phyloP scores from a whole-genome alignment of 2,888 invertebrate genomes.

The Yponomeuta cagnagella region DNA sequence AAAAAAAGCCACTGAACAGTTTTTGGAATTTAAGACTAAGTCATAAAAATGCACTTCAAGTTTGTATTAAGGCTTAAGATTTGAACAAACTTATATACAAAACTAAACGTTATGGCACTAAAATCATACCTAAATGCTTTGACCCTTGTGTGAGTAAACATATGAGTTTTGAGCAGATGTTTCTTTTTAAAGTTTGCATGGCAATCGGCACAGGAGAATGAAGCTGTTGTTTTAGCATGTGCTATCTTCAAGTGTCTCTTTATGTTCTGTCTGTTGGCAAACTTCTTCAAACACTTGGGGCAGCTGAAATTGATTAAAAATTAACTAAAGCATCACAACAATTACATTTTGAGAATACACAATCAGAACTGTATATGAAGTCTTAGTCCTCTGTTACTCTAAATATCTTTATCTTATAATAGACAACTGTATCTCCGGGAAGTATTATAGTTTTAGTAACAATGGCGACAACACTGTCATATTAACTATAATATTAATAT shows the following conservation, averaged over 20 bases:
- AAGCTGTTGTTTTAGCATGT: conserved; percentile 50
- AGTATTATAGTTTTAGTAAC: no score
- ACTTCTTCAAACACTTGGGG: conserved; percentile 64
- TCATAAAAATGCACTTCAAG: no score
- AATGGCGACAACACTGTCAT: not conserved
- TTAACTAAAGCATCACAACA: not conserved
- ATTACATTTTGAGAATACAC: not conserved
- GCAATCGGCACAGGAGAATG: conserved; percentile 71
- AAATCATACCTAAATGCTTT: conserved; percentile 52
- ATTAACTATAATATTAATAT: conserved; percentile 8
- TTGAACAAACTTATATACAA: no score
- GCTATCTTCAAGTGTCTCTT: conserved; percentile 73
- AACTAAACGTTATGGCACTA: not conserved
- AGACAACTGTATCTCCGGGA: no score
- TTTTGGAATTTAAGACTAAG: no score
- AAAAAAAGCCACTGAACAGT: conserved; percentile 25
- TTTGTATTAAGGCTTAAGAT: no score
- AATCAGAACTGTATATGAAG: no score
- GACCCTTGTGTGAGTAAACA: conserved; percentile 70
- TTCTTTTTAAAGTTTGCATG: conserved; percentile 71
- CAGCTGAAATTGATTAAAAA: conserved; percentile 44
- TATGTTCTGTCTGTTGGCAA: conserved; percentile 71
- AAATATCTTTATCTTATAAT: no score
- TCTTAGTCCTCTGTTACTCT: no score
- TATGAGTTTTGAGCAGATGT: conserved; percentile 72